Evolutionary conservation across 2,888 invertebrate species (phyloP), one percentile per base, ranked within the genome.

Genomic region (Parnassius mnemosyne): DNA sequence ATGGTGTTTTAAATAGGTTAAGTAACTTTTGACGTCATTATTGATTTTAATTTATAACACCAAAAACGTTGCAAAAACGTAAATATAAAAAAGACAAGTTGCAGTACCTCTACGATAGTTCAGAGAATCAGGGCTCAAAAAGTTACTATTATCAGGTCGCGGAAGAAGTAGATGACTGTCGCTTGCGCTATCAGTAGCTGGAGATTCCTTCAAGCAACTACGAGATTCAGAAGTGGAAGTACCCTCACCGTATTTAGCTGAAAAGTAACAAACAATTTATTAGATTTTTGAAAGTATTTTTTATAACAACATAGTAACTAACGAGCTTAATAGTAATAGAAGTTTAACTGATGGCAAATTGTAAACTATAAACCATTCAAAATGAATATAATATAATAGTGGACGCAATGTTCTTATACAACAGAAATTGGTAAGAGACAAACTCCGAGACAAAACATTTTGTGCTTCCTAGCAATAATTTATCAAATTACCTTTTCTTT

Each of bases 141-240:
- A 93, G 85, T 97, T 96, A 12, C 49, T 49, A 80, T 94, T 95
- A 50, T 94, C 94, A 53, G 94, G 93, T 74, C 95, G 94, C 9
- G 97, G 97, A 62, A 97, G 93, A 70, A 96, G 94, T 71, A 97
- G 89, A 80, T 96, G 96, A 81, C 96, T 97, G 63, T 96, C 96
- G 43, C 93, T 91, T n/a, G 93, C 93, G 70, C 93, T 93, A 69
- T 94, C 94, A 5, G 93, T 88, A 12, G 92, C 92, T 1, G 93
- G 93, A 0, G 93, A 93, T 62, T 95, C 95, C 76, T 93, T 94
- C 56, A 94, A 85, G 71, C 93, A 94, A 58, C 93, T 93, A 63
- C 93, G 92, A 43, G 94, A 95, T 71, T 94, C 95, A 2, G 93
- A 81, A 41, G 77, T 77, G 1, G 85, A 83, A 1, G 82, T 71